A percentile compares a stretch with the other conserved stretches of the same genome.
These are phyloP conservation scores for Atta texana DNA, from an alignment of 1,140 invertebrate species.

Conservation along the genomic window DNA sequence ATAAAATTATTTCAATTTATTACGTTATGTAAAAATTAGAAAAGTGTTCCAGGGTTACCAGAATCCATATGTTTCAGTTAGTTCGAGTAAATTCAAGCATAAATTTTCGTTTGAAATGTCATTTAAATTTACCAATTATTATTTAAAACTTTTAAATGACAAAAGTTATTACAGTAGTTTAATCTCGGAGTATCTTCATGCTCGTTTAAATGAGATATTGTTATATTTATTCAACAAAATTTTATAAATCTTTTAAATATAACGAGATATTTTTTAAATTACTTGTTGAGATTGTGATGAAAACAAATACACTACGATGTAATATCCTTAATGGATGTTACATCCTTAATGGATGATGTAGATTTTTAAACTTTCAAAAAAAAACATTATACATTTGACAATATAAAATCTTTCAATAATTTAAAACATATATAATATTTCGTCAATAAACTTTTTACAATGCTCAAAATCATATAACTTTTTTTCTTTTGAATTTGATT, in stretches of 20 bases:
- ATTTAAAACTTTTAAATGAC: background rate
- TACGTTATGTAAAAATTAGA: too few species aligned
- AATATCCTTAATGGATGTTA: background rate
- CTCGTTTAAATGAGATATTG: background rate
- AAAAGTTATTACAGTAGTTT: background rate
- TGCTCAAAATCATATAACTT: background rate
- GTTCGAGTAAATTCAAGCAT: too few species aligned
- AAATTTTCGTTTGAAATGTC: background rate
- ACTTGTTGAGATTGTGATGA: background rate
- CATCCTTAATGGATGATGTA: background rate
- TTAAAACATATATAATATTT: background rate
- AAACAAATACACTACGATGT: background rate
- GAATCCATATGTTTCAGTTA: too few species aligned
- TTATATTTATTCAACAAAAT: background rate
- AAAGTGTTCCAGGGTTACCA: too few species aligned
- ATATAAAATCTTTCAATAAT: background rate
- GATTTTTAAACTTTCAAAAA: background rate
- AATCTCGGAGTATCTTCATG: background rate
- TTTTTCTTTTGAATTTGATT: background rate
- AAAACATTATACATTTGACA: background rate
- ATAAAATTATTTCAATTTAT: too few species aligned
- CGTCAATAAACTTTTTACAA: background rate
- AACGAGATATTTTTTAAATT: background rate
- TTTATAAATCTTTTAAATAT: background rate
- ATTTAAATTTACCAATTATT: background rate